Evolutionary conservation across 2,797 vertebrate species (phyloP).

Genomic region (Clarias pachynema): DNA sequence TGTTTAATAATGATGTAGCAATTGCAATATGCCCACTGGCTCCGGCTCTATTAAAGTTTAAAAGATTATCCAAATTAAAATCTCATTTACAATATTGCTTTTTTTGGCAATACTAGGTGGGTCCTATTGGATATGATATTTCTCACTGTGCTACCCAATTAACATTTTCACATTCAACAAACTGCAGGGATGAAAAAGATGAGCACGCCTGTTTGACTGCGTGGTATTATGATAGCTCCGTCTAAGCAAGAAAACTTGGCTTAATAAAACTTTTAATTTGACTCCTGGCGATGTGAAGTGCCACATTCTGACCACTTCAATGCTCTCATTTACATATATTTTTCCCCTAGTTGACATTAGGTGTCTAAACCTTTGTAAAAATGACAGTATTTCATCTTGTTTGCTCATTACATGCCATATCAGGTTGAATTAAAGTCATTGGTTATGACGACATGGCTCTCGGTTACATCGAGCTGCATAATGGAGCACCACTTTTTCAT

Average conservation of each 20-base stretch:
- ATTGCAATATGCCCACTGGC: slow-evolving; percentile 81
- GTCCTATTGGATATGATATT: slow-evolving; percentile 71
- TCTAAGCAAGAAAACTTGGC: slow-evolving; percentile 48
- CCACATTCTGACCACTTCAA: slow-evolving; percentile 27
- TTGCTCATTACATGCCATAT: slow-evolving; percentile 39
- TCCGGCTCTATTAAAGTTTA: slow-evolving; percentile 83
- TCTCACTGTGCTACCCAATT: slow-evolving; percentile 78
- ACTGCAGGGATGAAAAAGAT: slow-evolving; percentile 73
- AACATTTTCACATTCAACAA: slow-evolving; percentile 80
- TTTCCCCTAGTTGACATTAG: slow-evolving; percentile 30
- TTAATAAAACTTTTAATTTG: slow-evolving; percentile 51
- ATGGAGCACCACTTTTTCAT: slow-evolving; percentile 22
- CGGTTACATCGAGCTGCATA: slow-evolving; percentile 25
- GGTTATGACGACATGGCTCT: slow-evolving; percentile 25
- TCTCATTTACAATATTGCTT: slow-evolving; percentile 86
- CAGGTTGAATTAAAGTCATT: slow-evolving; percentile 43
- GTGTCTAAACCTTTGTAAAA: slow-evolving; percentile 41
- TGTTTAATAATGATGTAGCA: slow-evolving; percentile 86
- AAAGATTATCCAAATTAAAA: slow-evolving; percentile 86
- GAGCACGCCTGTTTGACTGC: slow-evolving; percentile 66
- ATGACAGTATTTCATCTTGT: slow-evolving; percentile 27
- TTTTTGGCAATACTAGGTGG: slow-evolving; percentile 78
- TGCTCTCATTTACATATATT: slow-evolving; percentile 44
- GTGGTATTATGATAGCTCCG: slow-evolving; percentile 67
- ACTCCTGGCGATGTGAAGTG: slow-evolving; percentile 35